Percentiles rank a stretch among this genome's conserved stretches.
phyloP scores from a whole-genome alignment of 2,888 invertebrate species.

The Stegophylla sp. region DNA sequence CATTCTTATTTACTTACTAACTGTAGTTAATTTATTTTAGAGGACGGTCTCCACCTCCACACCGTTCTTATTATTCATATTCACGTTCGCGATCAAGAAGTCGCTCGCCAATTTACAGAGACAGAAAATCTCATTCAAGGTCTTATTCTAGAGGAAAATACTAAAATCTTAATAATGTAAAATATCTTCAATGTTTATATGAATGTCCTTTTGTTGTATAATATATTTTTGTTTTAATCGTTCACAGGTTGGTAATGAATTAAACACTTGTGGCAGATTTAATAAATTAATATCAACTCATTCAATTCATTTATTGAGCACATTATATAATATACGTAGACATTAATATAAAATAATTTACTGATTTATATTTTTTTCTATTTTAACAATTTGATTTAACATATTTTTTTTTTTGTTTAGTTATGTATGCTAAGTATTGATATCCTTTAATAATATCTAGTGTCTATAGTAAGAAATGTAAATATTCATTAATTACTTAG shows the following conservation, averaged over 20 bases:
- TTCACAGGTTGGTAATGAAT: background rate
- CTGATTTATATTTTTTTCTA: no score
- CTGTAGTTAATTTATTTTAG: slow-evolving; percentile 29
- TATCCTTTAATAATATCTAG: no score
- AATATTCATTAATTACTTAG: no score
- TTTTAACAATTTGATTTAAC: no score
- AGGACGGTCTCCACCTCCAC: slow-evolving; percentile 49
- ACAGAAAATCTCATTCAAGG: slow-evolving; percentile 31
- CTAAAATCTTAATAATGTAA: background rate
- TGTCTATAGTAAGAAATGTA: no score
- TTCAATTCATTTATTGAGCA: no score
- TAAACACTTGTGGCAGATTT: background rate
- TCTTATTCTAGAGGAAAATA: slow-evolving; percentile 46
- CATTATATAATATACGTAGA: no score
- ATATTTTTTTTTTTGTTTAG: no score
- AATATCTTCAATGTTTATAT: background rate
- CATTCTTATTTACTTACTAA: background rate
- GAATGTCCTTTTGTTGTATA: background rate
- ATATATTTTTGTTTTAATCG: background rate
- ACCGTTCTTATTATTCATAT: slow-evolving; percentile 33
- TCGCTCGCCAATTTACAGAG: slow-evolving; percentile 38
- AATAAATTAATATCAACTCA: background rate
- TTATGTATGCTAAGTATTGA: no score
- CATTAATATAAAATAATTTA: no score
- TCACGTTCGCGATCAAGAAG: slow-evolving; percentile 58